phyloP scores from a whole-genome alignment of 1,140 invertebrate species.

The Seison nebaliae region DNA sequence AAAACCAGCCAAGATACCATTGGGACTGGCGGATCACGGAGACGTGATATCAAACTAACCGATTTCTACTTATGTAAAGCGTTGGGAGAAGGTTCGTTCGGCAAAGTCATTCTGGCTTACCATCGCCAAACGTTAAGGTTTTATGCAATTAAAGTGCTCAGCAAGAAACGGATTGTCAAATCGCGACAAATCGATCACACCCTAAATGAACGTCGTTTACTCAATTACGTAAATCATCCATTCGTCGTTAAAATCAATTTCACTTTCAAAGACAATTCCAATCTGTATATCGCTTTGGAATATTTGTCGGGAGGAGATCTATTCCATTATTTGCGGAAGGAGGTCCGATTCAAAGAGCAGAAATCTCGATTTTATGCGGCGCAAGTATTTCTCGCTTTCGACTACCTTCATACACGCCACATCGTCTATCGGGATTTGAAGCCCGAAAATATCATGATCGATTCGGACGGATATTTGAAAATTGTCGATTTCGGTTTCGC shows the following conservation, averaged over 20 bases:
- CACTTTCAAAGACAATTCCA: conserved; percentile 58
- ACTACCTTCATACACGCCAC: conserved; percentile 55
- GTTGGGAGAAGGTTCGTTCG: conserved; percentile 10
- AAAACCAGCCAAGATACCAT: too few species aligned
- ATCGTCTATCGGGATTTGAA: conserved; percentile 15
- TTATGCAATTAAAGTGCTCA: conserved; percentile 8
- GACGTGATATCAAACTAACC: background rate
- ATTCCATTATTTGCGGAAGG: conserved; percentile 86
- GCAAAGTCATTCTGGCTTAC: conserved; percentile 8
- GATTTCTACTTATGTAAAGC: conserved; percentile 4
- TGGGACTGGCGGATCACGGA: too few species aligned
- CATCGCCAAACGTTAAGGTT: background rate
- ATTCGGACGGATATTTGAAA: conserved; percentile 12
- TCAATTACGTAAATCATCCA: conserved; percentile 74
- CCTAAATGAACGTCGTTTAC: conserved; percentile 68
- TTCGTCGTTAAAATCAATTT: conserved; percentile 70
- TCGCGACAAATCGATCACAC: conserved; percentile 81
- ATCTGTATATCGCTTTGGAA: conserved; percentile 92
- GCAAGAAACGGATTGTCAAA: conserved; percentile 30
- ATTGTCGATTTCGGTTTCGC: conserved; percentile 18
- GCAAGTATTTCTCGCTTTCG: conserved; percentile 68
- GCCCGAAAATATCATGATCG: conserved; percentile 14
- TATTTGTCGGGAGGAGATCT: conserved; percentile 92
- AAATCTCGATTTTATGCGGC: conserved; percentile 72
- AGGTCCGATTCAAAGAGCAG: conserved; percentile 33